Base-by-base conservation (phyloP, 2,888 invertebrate species). In the Dasypolia templi region DNA sequence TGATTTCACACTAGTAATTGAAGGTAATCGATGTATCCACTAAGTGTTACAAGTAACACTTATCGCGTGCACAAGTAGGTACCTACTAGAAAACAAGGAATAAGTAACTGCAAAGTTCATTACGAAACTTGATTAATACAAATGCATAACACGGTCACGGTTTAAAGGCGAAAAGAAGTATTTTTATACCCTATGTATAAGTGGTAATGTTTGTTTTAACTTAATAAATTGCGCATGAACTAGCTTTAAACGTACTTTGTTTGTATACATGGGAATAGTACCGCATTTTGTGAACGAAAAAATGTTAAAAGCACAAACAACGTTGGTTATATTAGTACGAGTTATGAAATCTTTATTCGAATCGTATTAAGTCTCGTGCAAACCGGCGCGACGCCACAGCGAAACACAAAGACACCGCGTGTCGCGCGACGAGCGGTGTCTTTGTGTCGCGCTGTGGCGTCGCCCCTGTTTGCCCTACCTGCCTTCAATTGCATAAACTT, bases 121-220 rank as follows among this genome's bases (percentile, higher is more conserved):
- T 92, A 92, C 90, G 91, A 92, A 91, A 92, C 89, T 87, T 84
- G 87, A 88, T 91, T 90, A 92, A 91, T 87, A 87, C 82, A 89
- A 90, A 89, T 87, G 77, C 90, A 89, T 90, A 92, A 92, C 91
- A 90, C 86, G 86, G 89, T 91, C 89, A 91, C 90, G 88, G 87
- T 79, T 84, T 77, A 81, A 86, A 88, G 81, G 84, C 85, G 87
- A 88, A 85, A 86, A 84, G 61, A 83, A 84, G 75, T 87, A 77
- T 79, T 85, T 86, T 81, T 85, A 77, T 55, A 74, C 56, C 42
- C 59, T 65, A 63, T 73, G 59, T 76, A 66, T 77, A 70, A n/a
- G n/a, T n/a, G 64, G 73, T 84, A 81, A 78, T 77, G 51, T 83
- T 79, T 81, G 62, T 75, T 76, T 55, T 58, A 75, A 68, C 35